Conservation (phyloP, 2,888 invertebrate genomes). For the Epinotia nisella region DNA sequence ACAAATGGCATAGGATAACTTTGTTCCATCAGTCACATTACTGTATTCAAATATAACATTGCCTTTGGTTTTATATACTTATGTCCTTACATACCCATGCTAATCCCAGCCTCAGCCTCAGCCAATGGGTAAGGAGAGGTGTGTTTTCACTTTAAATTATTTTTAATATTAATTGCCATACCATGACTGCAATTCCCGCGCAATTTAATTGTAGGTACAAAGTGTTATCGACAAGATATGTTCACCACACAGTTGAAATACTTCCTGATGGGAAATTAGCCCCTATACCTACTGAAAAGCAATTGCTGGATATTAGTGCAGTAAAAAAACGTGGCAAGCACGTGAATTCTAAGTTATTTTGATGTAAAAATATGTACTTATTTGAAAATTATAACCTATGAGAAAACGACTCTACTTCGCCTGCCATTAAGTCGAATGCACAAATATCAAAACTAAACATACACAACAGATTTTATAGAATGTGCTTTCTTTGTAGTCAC, state of each 20-base stretch:
- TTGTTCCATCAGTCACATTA: not conserved
- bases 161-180: too few relatives aligned
- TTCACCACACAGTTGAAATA: not conserved
- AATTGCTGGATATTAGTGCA: not conserved
- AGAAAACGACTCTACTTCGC: not conserved
- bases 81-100: too few relatives aligned
- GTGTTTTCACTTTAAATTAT: too few relatives aligned
- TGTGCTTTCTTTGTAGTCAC: not conserved
- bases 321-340: not conserved
- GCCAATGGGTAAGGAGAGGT: too few relatives aligned
- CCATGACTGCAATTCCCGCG: not conserved
- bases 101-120: too few relatives aligned
- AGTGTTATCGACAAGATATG: not conserved
- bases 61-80: too few relatives aligned
- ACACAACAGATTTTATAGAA: not conserved
- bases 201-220: not conserved
- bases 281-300: not conserved
- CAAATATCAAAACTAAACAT: not conserved
- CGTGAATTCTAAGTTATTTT: not conserved
- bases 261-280: not conserved
- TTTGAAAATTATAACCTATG: slow-evolving; percentile 15
- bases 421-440: not conserved
- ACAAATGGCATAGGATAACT: not conserved
- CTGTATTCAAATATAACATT: not conserved
- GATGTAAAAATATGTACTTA: not conserved